phyloP scores from a whole-genome alignment of 2,888 invertebrate species.

The Spodoptera picta region DNA sequence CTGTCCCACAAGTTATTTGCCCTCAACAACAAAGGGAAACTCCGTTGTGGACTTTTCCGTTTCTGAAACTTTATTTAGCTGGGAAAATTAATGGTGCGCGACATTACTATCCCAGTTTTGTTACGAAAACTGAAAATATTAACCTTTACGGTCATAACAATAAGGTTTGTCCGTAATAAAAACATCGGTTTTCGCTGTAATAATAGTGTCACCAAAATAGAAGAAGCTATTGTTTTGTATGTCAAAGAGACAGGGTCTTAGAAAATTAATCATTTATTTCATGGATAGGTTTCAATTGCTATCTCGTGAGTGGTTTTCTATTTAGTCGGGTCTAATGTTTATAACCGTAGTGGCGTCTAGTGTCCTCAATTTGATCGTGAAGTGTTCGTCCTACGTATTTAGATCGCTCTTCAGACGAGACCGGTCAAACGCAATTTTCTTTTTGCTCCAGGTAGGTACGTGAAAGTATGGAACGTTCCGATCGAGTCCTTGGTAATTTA shows the following conservation, averaged over 20 bases:
- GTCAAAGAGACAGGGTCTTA: slow-evolving; percentile 11
- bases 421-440: slow-evolving; percentile 29
- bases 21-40: slow-evolving; percentile 55
- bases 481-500: slow-evolving; percentile 25
- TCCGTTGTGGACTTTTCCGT: slow-evolving; percentile 57
- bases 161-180: slow-evolving; percentile 41
- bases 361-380: slow-evolving; percentile 33
- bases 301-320: slow-evolving; percentile 10
- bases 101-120: slow-evolving; percentile 53
- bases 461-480: slow-evolving; percentile 6
- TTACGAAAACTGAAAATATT: slow-evolving; percentile 45
- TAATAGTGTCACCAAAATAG: slow-evolving; percentile 23
- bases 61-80: slow-evolving; percentile 60
- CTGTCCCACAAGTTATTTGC: slow-evolving; percentile 56
- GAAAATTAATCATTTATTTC: slow-evolving; percentile 11
- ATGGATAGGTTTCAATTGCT: slow-evolving; percentile 21
- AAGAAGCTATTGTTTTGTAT: slow-evolving; percentile 8
- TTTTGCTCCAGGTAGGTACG: slow-evolving; percentile 27
- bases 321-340: slow-evolving; percentile 27
- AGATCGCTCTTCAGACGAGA: slow-evolving; percentile 32
- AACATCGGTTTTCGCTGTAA: slow-evolving; percentile 21
- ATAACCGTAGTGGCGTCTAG: slow-evolving; percentile 25
- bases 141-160: slow-evolving; percentile 47
- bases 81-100: slow-evolving; percentile 56
- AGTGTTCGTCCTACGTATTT: slow-evolving; percentile 35